phyloP scores from a whole-genome alignment of 2,888 invertebrate genomes.

The Eledona agricola region DNA sequence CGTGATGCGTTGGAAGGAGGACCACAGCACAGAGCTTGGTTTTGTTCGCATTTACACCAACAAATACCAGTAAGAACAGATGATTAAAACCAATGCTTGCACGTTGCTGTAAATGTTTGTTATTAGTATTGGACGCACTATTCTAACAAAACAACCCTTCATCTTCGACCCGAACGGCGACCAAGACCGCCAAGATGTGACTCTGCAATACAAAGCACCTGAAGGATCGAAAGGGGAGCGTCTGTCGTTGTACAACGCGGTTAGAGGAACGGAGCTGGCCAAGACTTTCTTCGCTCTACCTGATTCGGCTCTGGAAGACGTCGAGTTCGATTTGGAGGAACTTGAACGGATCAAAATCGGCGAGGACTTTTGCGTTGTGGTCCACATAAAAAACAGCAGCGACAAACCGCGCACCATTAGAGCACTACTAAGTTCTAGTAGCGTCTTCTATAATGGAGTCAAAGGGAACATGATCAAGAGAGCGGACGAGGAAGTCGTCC shows the following conservation, averaged over 20 bases:
- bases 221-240: conserved; percentile 80
- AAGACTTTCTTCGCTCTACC: conserved; percentile 73
- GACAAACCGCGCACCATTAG: conserved; percentile 70
- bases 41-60: conserved; percentile 75
- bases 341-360: conserved; percentile 77
- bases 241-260: conserved; percentile 78
- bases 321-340: conserved; percentile 73
- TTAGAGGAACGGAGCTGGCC: conserved; percentile 72
- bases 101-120: background rate
- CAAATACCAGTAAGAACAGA: conserved; percentile 71
- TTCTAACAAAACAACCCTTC: conserved; percentile 79
- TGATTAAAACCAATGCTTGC: conserved; percentile 1
- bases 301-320: conserved; percentile 67
- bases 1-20: conserved; percentile 79
- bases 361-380: conserved; percentile 71
- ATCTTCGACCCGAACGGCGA: conserved; percentile 77
- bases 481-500: conserved; percentile 70
- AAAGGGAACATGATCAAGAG: conserved; percentile 75
- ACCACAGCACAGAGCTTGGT: conserved; percentile 70
- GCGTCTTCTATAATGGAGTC: conserved; percentile 82
- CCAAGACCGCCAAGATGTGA: conserved; percentile 76
- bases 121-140: conserved; percentile 75
- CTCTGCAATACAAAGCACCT: conserved; percentile 72
- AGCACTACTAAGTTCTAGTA: conserved; percentile 72
- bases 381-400: conserved; percentile 73